These are phyloP conservation scores for Corythornis vintsioides DNA, from an alignment of 2,113 vertebrate species.

Conservation along the genomic window DNA sequence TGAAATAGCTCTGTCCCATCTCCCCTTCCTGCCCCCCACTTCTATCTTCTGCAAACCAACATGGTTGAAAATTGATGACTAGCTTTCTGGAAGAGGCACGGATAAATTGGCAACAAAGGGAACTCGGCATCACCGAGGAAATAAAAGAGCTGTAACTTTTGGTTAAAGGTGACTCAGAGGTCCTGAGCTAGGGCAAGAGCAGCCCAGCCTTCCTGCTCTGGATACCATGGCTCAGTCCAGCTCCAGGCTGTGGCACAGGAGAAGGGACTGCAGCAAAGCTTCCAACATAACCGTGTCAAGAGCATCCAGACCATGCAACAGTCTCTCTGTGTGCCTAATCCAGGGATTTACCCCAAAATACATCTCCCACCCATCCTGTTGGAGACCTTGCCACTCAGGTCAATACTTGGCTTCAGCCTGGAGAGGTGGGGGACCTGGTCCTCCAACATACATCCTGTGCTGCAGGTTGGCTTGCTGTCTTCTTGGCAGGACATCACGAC, in stretches of 20 bases:
- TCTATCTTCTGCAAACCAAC: background rate
- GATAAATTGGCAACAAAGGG: background rate
- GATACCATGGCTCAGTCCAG: background rate
- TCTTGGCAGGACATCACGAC: background rate
- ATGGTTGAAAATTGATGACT: background rate
- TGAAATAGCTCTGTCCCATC: background rate
- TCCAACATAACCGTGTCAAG: background rate
- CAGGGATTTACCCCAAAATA: background rate
- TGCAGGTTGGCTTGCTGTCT: background rate
- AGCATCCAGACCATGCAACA: background rate
- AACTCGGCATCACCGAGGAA: rapidly evolving
- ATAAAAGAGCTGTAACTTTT: background rate
- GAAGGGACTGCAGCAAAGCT: rapidly evolving
- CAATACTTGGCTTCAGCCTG: background rate
- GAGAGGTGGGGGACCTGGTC: background rate
- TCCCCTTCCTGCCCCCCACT: background rate
- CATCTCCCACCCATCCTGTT: background rate
- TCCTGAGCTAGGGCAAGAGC: background rate
- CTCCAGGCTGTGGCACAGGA: background rate
- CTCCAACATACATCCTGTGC: background rate
- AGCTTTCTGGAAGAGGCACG: background rate
- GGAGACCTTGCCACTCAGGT: background rate
- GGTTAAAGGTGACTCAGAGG: background rate
- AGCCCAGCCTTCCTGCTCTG: background rate
- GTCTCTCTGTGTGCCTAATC: background rate